Percentiles rank a stretch among this genome's conserved stretches.
phyloP scores from a whole-genome alignment of 2,113 vertebrate species.

The Murina feae region DNA sequence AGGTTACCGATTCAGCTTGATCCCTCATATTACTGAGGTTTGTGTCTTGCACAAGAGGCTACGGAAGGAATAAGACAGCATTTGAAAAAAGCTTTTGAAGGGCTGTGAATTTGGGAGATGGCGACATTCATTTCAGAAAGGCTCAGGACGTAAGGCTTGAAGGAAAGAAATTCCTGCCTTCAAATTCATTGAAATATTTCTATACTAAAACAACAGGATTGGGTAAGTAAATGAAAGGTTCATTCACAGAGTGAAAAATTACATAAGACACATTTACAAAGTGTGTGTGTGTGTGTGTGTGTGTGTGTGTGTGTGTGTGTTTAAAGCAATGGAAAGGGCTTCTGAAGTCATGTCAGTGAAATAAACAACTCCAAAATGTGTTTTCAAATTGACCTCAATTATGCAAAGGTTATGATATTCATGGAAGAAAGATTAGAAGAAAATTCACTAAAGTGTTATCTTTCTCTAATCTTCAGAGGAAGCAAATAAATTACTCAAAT shows the following conservation, averaged over 20 bases:
- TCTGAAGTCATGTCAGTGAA: not conserved
- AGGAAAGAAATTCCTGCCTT: not conserved
- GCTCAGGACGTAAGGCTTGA: not conserved
- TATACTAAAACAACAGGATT: not conserved
- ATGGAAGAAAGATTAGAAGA: not conserved
- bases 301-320: not conserved
- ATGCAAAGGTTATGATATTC: not conserved
- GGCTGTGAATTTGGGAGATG: constrained; percentile 61
- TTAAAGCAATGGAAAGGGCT: not conserved
- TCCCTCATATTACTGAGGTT: constrained; percentile 21
- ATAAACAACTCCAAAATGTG: not conserved
- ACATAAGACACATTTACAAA: not conserved
- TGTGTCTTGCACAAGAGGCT: constrained; percentile 51
- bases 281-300: not conserved
- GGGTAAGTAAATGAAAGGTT: not conserved
- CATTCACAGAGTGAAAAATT: not conserved
- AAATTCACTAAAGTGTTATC: not conserved
- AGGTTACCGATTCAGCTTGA: constrained; percentile 54
- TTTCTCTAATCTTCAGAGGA: constrained; percentile 8
- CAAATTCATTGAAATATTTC: not conserved
- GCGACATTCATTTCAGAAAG: not conserved
- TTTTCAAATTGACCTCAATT: not conserved
- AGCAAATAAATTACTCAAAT: not conserved
- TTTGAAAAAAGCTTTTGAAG: constrained; percentile 47
- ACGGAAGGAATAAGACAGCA: constrained; percentile 68